Evolutionary conservation across 2,797 vertebrate species (phyloP), one percentile per base, ranked within the genome.

Genomic region (Furcifer pardalis): DNA sequence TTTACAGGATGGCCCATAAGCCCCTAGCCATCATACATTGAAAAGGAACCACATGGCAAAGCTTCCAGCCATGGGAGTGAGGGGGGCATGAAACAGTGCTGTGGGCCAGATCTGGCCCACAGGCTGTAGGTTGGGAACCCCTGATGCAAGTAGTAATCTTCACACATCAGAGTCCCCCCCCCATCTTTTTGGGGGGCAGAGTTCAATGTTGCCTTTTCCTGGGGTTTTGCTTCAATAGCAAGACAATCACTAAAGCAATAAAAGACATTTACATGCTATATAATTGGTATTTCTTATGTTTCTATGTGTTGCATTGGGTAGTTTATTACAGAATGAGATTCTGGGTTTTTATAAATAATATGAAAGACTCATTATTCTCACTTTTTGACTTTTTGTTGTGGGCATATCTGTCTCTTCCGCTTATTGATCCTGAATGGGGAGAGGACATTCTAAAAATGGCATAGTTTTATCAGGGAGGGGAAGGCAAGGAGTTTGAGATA

Each of bases 131-230:
- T n/a, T n/a, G n/a, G n/a, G n/a, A n/a, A n/a, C n/a, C n/a, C n/a
- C n/a, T n/a, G n/a, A n/a, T n/a, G 63, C 23, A 74, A 49, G 0
- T 12, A n/a, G 5, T 2, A n/a, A 0, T 77, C 0, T 0, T 56
- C 0, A 27, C 19, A 84, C 2, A 30, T 73, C 44, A 13, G 37
- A 35, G 23, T 17, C 23, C 44, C 56, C 60, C 21, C 2, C 30
- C 6, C 0, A 0, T 25, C 32, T 68, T 46, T 69, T 60, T 1
- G 44, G 30, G 0, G 0, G 52, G 27, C 37, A 42, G 4, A 5
- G 27, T 75, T 75, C 66, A 27, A 56, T 42, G 7, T 1, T 35
- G 37, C 27, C 46, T 73, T 79, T 73, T 52, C 19, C 27, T 63
- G 27, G 17, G 15, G n/a, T 66, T 76, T 8, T 0, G 68, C 7